These are phyloP conservation scores for Leptinotarsa texana DNA, from an alignment of 1,140 invertebrate species.

Conservation along the genomic window DNA sequence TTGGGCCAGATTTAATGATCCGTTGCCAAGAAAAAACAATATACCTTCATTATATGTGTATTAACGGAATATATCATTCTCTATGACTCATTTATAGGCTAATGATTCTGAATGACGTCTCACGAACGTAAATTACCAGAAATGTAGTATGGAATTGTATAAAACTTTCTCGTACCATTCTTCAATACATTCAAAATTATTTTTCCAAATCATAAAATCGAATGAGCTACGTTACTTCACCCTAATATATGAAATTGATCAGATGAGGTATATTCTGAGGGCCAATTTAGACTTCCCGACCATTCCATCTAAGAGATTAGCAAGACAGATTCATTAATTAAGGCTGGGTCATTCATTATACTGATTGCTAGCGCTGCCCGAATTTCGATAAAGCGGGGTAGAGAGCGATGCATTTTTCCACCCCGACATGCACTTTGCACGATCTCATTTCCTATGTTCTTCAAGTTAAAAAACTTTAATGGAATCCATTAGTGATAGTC, in stretches of 20 bases:
- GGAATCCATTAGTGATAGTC: slow-evolving; percentile 16
- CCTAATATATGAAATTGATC: slow-evolving; percentile 54
- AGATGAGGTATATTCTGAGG: slow-evolving; percentile 51
- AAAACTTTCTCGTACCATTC: neutral
- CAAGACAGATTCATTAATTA: slow-evolving; percentile 58
- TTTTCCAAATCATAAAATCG: slow-evolving; percentile 26
- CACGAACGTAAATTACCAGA: neutral
- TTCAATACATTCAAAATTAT: neutral
- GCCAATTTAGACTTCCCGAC: slow-evolving; percentile 46
- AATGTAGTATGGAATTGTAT: neutral
- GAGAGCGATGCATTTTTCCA: slow-evolving; percentile 20
- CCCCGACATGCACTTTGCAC: slow-evolving; percentile 14
- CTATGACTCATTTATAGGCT: neutral
- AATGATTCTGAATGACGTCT: neutral
- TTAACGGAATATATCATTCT: slow-evolving; percentile 1
- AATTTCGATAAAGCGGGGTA: slow-evolving; percentile 40
- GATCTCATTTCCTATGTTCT: slow-evolving; percentile 25
- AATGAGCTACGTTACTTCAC: slow-evolving; percentile 23
- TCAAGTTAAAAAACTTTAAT: slow-evolving; percentile 17
- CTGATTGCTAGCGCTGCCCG: slow-evolving; percentile 51
- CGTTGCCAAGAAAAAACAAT: neutral
- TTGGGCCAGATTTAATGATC: neutral
- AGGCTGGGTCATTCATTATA: slow-evolving; percentile 55
- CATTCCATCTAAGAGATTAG: slow-evolving; percentile 56
- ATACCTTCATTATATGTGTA: slow-evolving; percentile 3